A percentile compares a stretch with the other conserved stretches of the same genome.
Evolutionary conservation across 2,113 vertebrate genomes (phyloP).

Genomic region (Microcebus tavaratra): DNA sequence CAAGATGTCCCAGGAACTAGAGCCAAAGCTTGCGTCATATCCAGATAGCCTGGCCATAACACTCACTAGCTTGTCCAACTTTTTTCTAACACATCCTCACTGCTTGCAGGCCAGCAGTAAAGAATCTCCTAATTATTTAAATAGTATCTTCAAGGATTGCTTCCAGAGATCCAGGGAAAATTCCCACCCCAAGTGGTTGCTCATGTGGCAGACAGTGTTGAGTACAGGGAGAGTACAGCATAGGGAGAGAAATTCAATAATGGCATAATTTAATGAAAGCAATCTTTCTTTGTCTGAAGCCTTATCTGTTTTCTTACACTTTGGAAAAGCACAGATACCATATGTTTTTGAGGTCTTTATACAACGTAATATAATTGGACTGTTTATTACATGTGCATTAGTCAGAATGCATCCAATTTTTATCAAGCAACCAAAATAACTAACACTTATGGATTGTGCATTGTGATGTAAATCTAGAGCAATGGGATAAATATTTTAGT

Average conservation of each 20-base stretch:
- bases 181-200: slow-evolving; percentile 40
- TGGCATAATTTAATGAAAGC: slow-evolving; percentile 71
- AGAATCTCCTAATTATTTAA: slow-evolving; percentile 51
- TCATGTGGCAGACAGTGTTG: background rate
- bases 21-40: background rate
- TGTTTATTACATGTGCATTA: slow-evolving; percentile 74
- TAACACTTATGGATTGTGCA: slow-evolving; percentile 65
- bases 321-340: slow-evolving; percentile 9
- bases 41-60: background rate
- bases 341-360: slow-evolving; percentile 72
- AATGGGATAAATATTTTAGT: slow-evolving; percentile 83
- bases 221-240: slow-evolving; percentile 9
- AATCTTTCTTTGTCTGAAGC: slow-evolving; percentile 52
- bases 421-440: slow-evolving; percentile 82
- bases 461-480: slow-evolving; percentile 74
- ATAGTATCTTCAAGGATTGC: slow-evolving; percentile 34
- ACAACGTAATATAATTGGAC: slow-evolving; percentile 66
- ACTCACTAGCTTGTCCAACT: background rate
- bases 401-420: slow-evolving; percentile 84
- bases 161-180: slow-evolving; percentile 2
- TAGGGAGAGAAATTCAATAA: slow-evolving; percentile 60
- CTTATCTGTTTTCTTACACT: slow-evolving; percentile 66
- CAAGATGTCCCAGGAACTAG: background rate
- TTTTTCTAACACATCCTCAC: background rate
- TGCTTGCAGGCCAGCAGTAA: background rate